A percentile compares a stretch with the other conserved stretches of the same genome.
Evolutionary conservation across 2,113 vertebrate genomes (phyloP).

Genomic region (Pavo muticus): DNA sequence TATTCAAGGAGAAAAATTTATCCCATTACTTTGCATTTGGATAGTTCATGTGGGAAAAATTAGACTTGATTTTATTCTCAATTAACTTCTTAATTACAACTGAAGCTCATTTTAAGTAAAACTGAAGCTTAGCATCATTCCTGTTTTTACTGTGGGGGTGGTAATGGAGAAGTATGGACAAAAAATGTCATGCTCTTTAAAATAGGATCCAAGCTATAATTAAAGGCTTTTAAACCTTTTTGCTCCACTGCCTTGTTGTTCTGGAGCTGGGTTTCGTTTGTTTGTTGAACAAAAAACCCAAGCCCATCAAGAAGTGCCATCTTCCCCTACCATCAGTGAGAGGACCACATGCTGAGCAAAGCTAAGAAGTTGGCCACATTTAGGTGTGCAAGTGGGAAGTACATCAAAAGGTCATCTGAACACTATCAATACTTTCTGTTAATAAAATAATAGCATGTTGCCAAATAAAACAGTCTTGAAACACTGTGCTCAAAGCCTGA

Average conservation of each 20-base stretch:
- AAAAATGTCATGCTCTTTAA: not conserved
- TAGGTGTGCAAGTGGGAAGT: not conserved
- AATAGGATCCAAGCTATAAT: not conserved
- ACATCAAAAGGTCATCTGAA: not conserved
- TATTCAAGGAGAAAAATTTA: not conserved
- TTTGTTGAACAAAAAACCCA: not conserved
- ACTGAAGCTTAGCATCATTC: not conserved
- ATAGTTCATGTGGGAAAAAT: not conserved
- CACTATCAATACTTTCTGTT: not conserved
- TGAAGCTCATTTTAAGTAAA: not conserved
- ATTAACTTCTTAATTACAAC: not conserved
- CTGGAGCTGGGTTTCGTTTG: not conserved
- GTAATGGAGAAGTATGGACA: not conserved
- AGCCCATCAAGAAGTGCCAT: not conserved
- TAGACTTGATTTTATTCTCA: not conserved
- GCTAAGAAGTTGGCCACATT: not conserved
- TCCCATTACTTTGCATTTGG: not conserved
- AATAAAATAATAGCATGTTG: not conserved
- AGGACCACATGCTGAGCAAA: not conserved
- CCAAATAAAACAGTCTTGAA: not conserved
- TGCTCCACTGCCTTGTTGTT: not conserved
- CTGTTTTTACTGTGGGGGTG: not conserved
- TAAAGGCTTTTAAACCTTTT: not conserved
- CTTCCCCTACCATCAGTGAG: not conserved
- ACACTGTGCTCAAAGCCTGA: not conserved